Percentiles rank a stretch among this genome's conserved stretches.
Evolutionary conservation across 2,888 invertebrate genomes (phyloP).

Genomic region (Eupithecia pulchellata): DNA sequence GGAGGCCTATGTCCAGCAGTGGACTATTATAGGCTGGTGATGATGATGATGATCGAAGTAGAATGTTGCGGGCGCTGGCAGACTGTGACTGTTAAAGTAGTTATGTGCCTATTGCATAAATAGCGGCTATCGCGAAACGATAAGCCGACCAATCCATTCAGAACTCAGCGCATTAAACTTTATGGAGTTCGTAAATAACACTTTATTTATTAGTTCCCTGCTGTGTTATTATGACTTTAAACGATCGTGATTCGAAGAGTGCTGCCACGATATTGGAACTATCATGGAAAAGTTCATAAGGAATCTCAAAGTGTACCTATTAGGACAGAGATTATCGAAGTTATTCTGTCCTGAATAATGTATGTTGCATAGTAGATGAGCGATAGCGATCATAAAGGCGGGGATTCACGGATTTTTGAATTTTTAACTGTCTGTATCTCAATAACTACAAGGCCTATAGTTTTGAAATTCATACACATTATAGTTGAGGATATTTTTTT

Average conservation of each 20-base stretch:
- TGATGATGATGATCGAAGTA: no score
- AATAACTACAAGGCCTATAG: no score
- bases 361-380: background rate
- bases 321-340: background rate
- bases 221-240: background rate
- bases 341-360: background rate
- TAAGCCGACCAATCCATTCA: slow-evolving; percentile 22
- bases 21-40: no score
- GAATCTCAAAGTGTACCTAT: background rate
- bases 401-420: no score
- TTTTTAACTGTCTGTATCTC: no score
- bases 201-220: background rate
- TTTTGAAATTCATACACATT: no score
- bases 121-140: slow-evolving; percentile 11
- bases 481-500: no score
- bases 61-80: background rate
- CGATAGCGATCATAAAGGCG: background rate
- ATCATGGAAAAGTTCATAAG: background rate
- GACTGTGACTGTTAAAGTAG: background rate
- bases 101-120: background rate
- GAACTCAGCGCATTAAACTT: slow-evolving; percentile 14
- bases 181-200: slow-evolving; percentile 12
- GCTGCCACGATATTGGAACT: background rate
- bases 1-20: no score
- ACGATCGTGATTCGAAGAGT: background rate